Conservation (phyloP, 1,140 invertebrate genomes). For the Manduca sexta region DNA sequence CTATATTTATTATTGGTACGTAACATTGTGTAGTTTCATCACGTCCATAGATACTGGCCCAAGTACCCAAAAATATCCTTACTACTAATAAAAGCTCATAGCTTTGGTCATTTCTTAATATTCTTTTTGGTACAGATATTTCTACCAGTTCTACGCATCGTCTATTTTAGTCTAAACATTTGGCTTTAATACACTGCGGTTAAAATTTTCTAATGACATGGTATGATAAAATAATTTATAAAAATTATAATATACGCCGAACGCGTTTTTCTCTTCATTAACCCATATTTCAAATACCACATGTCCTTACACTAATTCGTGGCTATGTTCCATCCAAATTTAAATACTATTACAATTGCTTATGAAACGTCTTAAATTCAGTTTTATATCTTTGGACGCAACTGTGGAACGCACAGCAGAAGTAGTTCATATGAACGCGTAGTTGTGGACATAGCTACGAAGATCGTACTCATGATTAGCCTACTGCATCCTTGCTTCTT, state of each 20-base stretch:
- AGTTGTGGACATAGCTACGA: background rate
- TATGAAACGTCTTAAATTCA: too few species aligned
- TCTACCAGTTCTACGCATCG: background rate
- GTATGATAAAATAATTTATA: background rate
- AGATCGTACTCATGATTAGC: slow-evolving; percentile 8
- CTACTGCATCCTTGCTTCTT: slow-evolving; percentile 71
- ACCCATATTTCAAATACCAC: too few species aligned
- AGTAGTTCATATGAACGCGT: too few species aligned
- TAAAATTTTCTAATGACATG: slow-evolving; percentile 23
- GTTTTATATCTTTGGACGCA: too few species aligned
- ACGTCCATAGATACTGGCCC: slow-evolving; percentile 6
- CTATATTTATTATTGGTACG: background rate
- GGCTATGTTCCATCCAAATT: too few species aligned
- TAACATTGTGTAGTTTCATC: background rate
- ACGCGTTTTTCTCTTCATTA: too few species aligned
- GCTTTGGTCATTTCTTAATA: slow-evolving; percentile 61
- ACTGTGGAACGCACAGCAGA: too few species aligned
- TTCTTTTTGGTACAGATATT: slow-evolving; percentile 44
- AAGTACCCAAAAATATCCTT: slow-evolving; percentile 3
- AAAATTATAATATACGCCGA: too few species aligned
- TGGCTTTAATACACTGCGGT: slow-evolving; percentile 16
- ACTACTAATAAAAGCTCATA: slow-evolving; percentile 56
- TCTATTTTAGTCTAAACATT: background rate
- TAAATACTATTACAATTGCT: too few species aligned
- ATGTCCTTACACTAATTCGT: too few species aligned